Evolutionary conservation across 2,113 vertebrate species (phyloP).

Genomic region (Mus pahari): DNA sequence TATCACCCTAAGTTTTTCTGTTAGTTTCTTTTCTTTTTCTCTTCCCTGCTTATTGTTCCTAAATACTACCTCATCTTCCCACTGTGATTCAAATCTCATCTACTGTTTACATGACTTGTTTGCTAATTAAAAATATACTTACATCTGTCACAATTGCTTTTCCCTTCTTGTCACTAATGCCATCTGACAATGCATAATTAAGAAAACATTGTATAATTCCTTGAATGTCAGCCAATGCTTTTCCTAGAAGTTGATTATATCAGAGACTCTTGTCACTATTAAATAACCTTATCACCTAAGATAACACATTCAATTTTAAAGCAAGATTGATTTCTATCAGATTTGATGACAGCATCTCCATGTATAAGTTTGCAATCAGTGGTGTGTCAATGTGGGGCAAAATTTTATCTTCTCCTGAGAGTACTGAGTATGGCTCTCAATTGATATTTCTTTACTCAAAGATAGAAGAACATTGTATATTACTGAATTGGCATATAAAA

Average conservation of each 20-base stretch:
- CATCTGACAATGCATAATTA: neutral
- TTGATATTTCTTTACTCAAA: neutral
- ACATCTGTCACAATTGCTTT: neutral
- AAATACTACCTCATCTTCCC: neutral
- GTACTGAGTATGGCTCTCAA: neutral
- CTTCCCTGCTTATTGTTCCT: neutral
- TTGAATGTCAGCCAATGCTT: neutral
- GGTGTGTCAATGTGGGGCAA: neutral
- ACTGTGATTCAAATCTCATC: neutral
- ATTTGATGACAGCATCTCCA: neutral
- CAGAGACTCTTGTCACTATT: neutral
- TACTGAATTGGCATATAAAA: neutral
- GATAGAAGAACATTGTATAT: neutral
- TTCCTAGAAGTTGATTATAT: neutral
- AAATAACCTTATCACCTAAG: neutral
- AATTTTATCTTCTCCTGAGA: neutral
- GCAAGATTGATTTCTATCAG: neutral
- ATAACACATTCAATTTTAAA: neutral
- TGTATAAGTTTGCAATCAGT: neutral
- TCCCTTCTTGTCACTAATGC: neutral
- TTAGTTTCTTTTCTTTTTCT: neutral
- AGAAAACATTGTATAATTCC: neutral
- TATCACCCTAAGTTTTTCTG: neutral
- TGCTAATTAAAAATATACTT: neutral
- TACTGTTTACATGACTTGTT: neutral